phyloP scores from a whole-genome alignment of 1,140 invertebrate genomes.

The Pogonomyrmex barbatus region DNA sequence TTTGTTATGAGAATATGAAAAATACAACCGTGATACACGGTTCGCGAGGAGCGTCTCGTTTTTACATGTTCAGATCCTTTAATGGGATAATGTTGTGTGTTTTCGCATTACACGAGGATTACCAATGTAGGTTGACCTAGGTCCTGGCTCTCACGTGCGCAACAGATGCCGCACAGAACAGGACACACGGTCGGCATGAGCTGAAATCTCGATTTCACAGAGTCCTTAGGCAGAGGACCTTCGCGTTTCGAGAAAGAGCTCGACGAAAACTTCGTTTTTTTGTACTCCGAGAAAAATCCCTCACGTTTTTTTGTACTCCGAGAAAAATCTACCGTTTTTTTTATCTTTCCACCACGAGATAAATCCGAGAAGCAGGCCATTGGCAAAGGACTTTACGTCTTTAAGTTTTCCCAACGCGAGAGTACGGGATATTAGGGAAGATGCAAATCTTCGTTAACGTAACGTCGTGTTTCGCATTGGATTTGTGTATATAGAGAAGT shows the following conservation, averaged over 20 bases:
- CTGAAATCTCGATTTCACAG: slow-evolving; percentile 29
- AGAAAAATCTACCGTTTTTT: not conserved
- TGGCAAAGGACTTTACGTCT: not conserved
- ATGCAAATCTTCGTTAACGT: not conserved
- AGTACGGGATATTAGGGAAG: not conserved
- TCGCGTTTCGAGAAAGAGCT: not conserved
- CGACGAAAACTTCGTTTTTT: not conserved
- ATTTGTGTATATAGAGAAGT: not conserved
- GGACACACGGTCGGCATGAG: slow-evolving; percentile 51
- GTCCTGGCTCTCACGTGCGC: slow-evolving; percentile 74
- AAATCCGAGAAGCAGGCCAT: not conserved
- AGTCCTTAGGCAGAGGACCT: not conserved
- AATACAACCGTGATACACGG: not conserved
- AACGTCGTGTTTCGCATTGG: not conserved
- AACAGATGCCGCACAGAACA: slow-evolving; percentile 71
- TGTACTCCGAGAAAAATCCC: not conserved
- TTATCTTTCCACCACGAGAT: not conserved
- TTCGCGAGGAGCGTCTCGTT: not conserved
- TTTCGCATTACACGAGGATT: slow-evolving; percentile 22
- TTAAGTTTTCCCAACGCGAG: too few species aligned
- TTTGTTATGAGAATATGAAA: slow-evolving; percentile 7
- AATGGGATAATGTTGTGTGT: slow-evolving; percentile 18
- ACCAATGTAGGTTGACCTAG: slow-evolving; percentile 63
- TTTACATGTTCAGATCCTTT: not conserved
- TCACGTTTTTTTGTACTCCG: not conserved